Evolutionary conservation across 2,113 vertebrate genomes (phyloP).

Genomic region (Anser cygnoides): DNA sequence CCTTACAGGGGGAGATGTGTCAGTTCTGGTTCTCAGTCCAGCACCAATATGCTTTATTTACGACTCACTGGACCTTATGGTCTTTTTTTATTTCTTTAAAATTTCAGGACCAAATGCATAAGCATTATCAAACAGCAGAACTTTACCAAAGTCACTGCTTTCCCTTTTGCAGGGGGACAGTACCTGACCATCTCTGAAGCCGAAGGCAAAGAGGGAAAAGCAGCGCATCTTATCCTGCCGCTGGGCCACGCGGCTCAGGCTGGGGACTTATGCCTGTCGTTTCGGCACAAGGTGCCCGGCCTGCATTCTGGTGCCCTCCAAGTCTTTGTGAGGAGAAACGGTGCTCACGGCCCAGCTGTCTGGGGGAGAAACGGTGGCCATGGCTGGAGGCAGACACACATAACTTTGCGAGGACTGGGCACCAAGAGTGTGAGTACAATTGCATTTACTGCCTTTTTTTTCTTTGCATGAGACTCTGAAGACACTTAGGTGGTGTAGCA

Average conservation of each 20-base stretch:
- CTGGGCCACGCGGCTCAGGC: conserved; percentile 77
- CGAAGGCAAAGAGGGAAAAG: conserved; percentile 80
- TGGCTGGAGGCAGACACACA: conserved; percentile 90
- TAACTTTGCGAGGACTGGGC: conserved; percentile 84
- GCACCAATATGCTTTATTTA: neutral
- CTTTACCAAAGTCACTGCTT: neutral
- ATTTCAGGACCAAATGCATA: too few relatives aligned
- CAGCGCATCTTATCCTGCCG: conserved; percentile 85
- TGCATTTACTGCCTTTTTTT: neutral
- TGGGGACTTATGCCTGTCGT: conserved; percentile 89
- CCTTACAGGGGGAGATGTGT: neutral
- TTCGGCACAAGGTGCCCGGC: conserved; percentile 88
- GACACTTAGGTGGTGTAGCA: neutral
- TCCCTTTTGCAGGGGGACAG: conserved; percentile 81
- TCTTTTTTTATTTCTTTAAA: neutral
- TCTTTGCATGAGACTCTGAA: neutral
- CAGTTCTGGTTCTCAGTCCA: neutral
- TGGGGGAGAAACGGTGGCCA: conserved; percentile 90
- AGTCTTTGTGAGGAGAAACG: conserved; percentile 86
- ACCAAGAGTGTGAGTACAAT: conserved; percentile 87
- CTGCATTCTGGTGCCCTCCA: conserved; percentile 89
- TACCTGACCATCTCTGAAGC: conserved; percentile 87
- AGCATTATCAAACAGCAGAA: neutral
- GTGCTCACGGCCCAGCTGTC: conserved; percentile 84
- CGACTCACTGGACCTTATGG: neutral